Evolutionary conservation across 2,888 invertebrate genomes (phyloP), one percentile per base, ranked within the genome.

Genomic region (Caenorhabditis sp.): DNA sequence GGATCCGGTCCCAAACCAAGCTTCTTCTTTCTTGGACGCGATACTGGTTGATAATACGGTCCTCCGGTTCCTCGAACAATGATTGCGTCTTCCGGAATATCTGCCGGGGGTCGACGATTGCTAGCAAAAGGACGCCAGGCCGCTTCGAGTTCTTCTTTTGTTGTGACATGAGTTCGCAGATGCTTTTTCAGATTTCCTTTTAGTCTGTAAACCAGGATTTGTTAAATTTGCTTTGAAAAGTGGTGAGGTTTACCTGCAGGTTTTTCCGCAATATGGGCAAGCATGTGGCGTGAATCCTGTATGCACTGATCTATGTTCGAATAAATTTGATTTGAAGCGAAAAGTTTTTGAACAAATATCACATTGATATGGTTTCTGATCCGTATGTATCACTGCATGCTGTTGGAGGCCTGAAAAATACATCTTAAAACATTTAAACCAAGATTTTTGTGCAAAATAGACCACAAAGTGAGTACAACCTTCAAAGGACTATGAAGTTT

Each of bases 371-470:
- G 87, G 87, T 61, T 88, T 87, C 70, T 87, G 84, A 62, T 87
- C 87, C 4, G 87, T 87, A 74, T 87, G 87, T 43, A 87, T 87
- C n/a, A 87, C 87, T 7, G 87, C 85, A 64, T 87, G 87, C 59
- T 87, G 87, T 71, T 87, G 87, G 1, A 87, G 74, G 36, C 87
- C 87, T 87, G 58, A 58, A 83, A 66, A 26, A 38, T 1, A 58
- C 17, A 27, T 57, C 21, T 25, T 52, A n/a, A 20, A n/a, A n/a
- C n/a, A 60, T 26, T 43, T 20, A 25, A 36, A 17, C 7, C 20
- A 21, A 65, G 10, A 49, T 54, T 65, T 20, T 26, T 10, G 31
- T 10, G 17, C 4, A 67, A 50, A n/a, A n/a, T n/a, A n/a, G n/a
- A n/a, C n/a, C n/a, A n/a, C n/a, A n/a, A n/a, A n/a, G n/a, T 31